Evolutionary conservation across 2,888 invertebrate species (phyloP).

Genomic region (Drosophila rellima): DNA sequence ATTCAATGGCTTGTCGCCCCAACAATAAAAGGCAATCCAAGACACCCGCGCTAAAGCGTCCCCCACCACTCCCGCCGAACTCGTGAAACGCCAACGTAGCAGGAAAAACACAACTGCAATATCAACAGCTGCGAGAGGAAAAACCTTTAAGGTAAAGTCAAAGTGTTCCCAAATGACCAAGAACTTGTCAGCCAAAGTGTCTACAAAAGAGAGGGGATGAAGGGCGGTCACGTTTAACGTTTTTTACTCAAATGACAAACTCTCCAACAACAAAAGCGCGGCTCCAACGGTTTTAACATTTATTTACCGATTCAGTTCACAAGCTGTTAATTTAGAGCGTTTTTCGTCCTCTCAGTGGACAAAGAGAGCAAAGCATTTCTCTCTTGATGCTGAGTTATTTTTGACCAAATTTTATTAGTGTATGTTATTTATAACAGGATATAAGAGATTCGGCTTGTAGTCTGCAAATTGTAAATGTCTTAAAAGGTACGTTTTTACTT

Average conservation of each 20-base stretch:
- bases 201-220: constrained; percentile 7
- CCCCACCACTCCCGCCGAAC: background rate
- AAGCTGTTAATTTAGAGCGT: constrained; percentile 29
- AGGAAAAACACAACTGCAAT: constrained; percentile 12
- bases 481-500: background rate
- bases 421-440: constrained; percentile 20
- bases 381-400: constrained; percentile 6
- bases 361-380: background rate
- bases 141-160: constrained; percentile 39
- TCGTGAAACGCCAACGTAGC: constrained; percentile 1
- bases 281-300: constrained; percentile 6
- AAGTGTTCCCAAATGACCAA: constrained; percentile 67
- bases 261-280: constrained; percentile 20
- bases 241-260: constrained; percentile 38
- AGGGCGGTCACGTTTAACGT: constrained; percentile 22
- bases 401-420: background rate
- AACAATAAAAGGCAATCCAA: constrained; percentile 36
- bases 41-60: constrained; percentile 2
- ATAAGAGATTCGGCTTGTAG: constrained; percentile 29
- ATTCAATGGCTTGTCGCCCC: constrained; percentile 30
- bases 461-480: background rate
- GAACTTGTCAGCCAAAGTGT: constrained; percentile 61
- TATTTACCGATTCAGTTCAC: constrained; percentile 9
- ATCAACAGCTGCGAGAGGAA: constrained; percentile 25
- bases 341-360: background rate